Base-by-base conservation (phyloP, 1,140 invertebrate species). In the Sycophaga agraensis region DNA sequence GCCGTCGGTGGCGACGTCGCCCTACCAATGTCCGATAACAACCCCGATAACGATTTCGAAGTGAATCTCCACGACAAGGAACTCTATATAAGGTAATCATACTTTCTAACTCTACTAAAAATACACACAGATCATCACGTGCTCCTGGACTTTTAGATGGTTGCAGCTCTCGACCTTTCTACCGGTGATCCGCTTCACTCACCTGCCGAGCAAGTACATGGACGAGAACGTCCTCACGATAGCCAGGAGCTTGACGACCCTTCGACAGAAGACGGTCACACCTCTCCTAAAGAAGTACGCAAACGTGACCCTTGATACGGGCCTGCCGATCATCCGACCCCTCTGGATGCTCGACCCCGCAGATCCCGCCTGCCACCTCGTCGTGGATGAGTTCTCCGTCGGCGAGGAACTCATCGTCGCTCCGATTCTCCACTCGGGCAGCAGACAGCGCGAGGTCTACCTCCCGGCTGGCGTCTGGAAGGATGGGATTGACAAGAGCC, bases 391-490 rank as follows among this genome's bases (percentile, higher is more conserved):
- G 73, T 98, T 97, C 80, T 88, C 91, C 0, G 85, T 98, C 0
- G 95, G 96, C 0, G 89, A 95, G 66, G 91, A 95, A 69, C 81
- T 97, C 0, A 89, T 98, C 12, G 94, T 97, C 0, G 96, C 96
- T 0, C 95, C 95, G 0, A 87, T 98, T 34, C 72, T 97, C 4
- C 83, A 90, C 45, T 82, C 85, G 0, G 87, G 87, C 2, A 83
- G 78, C 34, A 72, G 80, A 39, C 78, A 84, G 65, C 71, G 83
- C 22, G 83, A 84, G 82, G 89, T 96, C 68, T 96, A 96, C 72
- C 75, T 96, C 5, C 93, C 94, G 0, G 86, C 88, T 35, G 93
- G 93, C 0, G 88, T 93, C 6, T 97, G 93, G 93, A 89, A 89
- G 68, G 93, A 96, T 69, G 92, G 92, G 12, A 91, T 95, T 66